Percentiles rank a stretch among this genome's conserved stretches.
These are phyloP conservation scores for Drosophila sordidula DNA, from an alignment of 2,888 invertebrate genomes.

Conservation along the genomic window DNA sequence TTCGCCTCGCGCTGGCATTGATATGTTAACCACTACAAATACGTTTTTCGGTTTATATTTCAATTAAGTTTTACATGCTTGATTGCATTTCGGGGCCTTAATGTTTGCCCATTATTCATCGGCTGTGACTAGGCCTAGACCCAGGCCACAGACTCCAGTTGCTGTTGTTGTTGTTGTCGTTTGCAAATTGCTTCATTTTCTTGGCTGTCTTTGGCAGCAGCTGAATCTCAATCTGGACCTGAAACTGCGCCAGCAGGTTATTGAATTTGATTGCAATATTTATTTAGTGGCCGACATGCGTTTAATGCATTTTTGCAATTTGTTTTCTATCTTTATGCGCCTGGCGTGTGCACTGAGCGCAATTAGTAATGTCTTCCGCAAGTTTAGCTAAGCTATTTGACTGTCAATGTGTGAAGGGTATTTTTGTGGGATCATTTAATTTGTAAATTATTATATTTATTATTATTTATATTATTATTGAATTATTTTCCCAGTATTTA, in stretches of 20 bases:
- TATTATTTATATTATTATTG: too few relatives aligned
- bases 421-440: too few relatives aligned
- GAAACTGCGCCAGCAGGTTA: slow-evolving; percentile 61
- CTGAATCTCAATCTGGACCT: slow-evolving; percentile 4
- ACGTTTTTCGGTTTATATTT: slow-evolving; percentile 74
- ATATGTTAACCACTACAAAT: slow-evolving; percentile 77
- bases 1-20: slow-evolving; percentile 47
- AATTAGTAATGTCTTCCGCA: slow-evolving; percentile 58
- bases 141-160: slow-evolving; percentile 19
- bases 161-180: slow-evolving; percentile 25
- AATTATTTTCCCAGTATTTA: too few relatives aligned
- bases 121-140: slow-evolving; percentile 62
- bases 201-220: slow-evolving; percentile 39
- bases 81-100: slow-evolving; percentile 74
- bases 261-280: slow-evolving; percentile 76
- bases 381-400: neutral
- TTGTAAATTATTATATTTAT: too few relatives aligned
- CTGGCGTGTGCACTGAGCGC: slow-evolving; percentile 35
- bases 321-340: slow-evolving; percentile 56
- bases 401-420: too few relatives aligned
- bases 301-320: slow-evolving; percentile 65
- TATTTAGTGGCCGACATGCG: slow-evolving; percentile 60
- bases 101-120: slow-evolving; percentile 76
- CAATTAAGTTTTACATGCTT: slow-evolving; percentile 79
- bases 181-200: slow-evolving; percentile 74